These are phyloP conservation scores for Panurus biarmicus DNA, from an alignment of 2,113 vertebrate species.

Conservation along the genomic window DNA sequence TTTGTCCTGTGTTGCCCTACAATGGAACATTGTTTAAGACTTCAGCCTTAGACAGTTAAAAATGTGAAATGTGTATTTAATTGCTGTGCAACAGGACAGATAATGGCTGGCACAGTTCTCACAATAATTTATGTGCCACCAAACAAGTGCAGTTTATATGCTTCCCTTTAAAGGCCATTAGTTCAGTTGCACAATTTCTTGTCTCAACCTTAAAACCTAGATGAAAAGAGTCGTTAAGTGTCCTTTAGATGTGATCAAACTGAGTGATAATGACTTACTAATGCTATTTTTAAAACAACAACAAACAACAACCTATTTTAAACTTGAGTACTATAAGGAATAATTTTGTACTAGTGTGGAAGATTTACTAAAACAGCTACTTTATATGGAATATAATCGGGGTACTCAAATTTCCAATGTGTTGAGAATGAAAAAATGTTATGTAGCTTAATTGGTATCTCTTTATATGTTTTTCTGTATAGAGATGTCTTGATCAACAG, in stretches of 20 bases:
- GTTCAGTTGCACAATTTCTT: neutral
- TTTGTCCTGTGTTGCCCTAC: conserved; percentile 37
- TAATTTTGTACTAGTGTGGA: neutral
- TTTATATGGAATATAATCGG: neutral
- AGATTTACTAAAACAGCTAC: neutral
- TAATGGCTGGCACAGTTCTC: conserved; percentile 30
- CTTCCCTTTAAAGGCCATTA: neutral
- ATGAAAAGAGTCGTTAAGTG: neutral
- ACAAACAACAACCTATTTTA: neutral
- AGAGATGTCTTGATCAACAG: neutral
- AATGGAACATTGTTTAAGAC: conserved; percentile 31
- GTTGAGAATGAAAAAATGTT: neutral
- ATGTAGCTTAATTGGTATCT: neutral
- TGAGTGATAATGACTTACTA: neutral
- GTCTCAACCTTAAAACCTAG: neutral
- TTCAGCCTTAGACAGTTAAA: conserved; percentile 44
- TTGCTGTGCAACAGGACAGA: neutral
- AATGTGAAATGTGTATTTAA: conserved; percentile 58
- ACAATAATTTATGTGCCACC: conserved; percentile 36
- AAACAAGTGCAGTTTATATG: conserved; percentile 47
- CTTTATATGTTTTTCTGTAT: neutral
- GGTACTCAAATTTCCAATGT: neutral
- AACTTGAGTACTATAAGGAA: neutral
- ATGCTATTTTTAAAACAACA: neutral
- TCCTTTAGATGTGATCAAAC: neutral